Conservation (phyloP, 2,888 invertebrate species). For the Drosophila leonis region DNA sequence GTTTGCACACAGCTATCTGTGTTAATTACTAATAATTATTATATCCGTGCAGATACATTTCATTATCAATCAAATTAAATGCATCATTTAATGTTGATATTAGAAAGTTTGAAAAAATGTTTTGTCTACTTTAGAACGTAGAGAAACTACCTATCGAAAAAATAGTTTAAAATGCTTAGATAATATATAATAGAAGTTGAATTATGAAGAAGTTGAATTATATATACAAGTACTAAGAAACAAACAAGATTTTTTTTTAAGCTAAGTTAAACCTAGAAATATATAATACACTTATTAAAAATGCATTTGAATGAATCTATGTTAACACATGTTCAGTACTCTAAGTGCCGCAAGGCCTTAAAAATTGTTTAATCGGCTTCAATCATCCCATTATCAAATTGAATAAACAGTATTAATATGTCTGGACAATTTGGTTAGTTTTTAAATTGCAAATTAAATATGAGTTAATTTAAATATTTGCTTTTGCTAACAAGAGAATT, state of each 20-base stretch:
- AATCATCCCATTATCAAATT: not conserved
- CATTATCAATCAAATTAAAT: not conserved
- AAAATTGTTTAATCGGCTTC: too few relatives aligned
- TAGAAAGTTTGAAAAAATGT: not conserved
- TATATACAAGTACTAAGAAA: not conserved
- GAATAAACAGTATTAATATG: not conserved
- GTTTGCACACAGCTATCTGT: constrained; percentile 40
- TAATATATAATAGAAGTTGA: too few relatives aligned
- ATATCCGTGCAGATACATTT: constrained; percentile 32
- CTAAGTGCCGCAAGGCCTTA: too few relatives aligned
- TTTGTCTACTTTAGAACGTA: not conserved
- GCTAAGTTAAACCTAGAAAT: too few relatives aligned
- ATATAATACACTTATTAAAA: too few relatives aligned
- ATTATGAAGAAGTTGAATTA: not conserved
- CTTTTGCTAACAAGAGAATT: not conserved
- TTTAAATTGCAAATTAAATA: constrained; percentile 22
- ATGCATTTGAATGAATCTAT: too few relatives aligned
- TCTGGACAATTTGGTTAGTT: not conserved
- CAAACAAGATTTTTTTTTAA: too few relatives aligned
- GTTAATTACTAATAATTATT: constrained; percentile 49
- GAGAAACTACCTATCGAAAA: too few relatives aligned
- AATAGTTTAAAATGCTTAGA: too few relatives aligned
- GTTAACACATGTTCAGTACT: too few relatives aligned
- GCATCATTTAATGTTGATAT: not conserved
- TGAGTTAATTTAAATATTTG: constrained; percentile 27